Evolutionary conservation across 1,140 invertebrate genomes (phyloP), one percentile per base, ranked within the genome.

Genomic region (Lepidostoma basale): DNA sequence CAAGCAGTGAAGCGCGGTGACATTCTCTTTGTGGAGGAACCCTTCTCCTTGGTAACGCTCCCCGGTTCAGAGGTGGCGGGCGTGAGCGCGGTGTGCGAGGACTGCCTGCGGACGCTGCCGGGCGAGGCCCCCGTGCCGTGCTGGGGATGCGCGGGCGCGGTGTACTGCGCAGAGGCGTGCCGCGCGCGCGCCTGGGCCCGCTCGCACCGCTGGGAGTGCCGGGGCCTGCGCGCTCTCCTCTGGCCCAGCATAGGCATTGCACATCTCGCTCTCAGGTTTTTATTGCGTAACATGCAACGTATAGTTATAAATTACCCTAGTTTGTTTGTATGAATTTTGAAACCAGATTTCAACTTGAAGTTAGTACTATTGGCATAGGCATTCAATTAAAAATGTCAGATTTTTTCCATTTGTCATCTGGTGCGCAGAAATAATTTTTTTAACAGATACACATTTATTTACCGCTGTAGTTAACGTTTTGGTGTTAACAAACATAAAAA

Each of bases 201-300:
- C 14, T 89, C 88, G 77, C 93, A 96, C 78, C 79, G 84, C 67
- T 90, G 86, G 85, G 93, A 95, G 81, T 96, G 93, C 77, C 75
- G 79, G 45, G 88, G 86, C 18, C 85, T 85, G 71, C 81, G 84
- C 73, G 82, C 88, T 30, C 79, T 83, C 28, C 78, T 90, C 60
- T 87, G 89, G 77, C 79, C 84, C 33, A 85, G 86, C 49, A 85
- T 93, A 47, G 93, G 93, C 6, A 90, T 93, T 70, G 90, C 88
- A 25, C 90, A 93, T 79, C 83, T 93, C 47, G 89, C 88, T 62
- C 75, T 92, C 30, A 86, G 90, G 80, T 85, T 33, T n/a, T 3
- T 10, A 4, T 56, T 52, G 8, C n/a, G n/a, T n/a, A n/a, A n/a
- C n/a, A n/a, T n/a, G n/a, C n/a, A n/a, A n/a, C n/a, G n/a, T n/a